Evolutionary conservation across 2,888 invertebrate genomes (phyloP).

Genomic region (Crocallis elinguaria): DNA sequence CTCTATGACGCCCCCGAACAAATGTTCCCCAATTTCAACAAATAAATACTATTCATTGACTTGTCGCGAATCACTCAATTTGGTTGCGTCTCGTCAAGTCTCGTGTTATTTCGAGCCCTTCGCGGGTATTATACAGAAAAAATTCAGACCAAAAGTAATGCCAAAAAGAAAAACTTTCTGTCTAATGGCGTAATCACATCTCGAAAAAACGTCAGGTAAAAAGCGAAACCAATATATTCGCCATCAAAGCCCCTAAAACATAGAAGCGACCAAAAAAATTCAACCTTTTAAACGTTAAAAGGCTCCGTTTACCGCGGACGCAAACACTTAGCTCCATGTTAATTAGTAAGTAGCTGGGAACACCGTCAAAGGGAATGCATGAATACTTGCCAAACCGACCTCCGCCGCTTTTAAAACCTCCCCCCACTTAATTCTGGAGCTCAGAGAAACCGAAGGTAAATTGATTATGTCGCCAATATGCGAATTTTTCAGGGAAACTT

Average conservation of each 20-base stretch:
- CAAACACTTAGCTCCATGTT: conserved; percentile 83
- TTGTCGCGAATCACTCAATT: conserved; percentile 44
- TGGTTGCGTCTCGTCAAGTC: conserved; percentile 20
- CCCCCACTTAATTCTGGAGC: conserved; percentile 74
- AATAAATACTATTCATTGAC: conserved; percentile 73
- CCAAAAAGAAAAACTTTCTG: conserved; percentile 43
- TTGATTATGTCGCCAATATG: conserved; percentile 79
- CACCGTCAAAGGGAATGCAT: conserved; percentile 84
- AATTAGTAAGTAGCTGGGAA: conserved; percentile 83
- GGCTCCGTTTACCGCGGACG: conserved; percentile 83
- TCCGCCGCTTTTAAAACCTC: conserved; percentile 80
- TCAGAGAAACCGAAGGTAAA: conserved; percentile 80
- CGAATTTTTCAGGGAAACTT: conserved; percentile 66
- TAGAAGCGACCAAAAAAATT: conserved; percentile 68
- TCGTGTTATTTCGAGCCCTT: conserved; percentile 10
- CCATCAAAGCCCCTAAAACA: conserved; percentile 78
- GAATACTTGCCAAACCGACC: conserved; percentile 79
- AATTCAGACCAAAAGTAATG: conserved; percentile 30
- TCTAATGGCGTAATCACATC: conserved; percentile 67
- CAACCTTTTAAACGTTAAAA: conserved; percentile 82
- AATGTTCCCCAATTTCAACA: conserved; percentile 64
- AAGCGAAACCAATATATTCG: conserved; percentile 73
- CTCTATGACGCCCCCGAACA: conserved; percentile 78
- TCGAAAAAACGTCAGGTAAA: conserved; percentile 70
- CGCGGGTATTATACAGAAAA: background rate